phyloP scores from a whole-genome alignment of 2,797 vertebrate genomes.

The Chrosomus eos region DNA sequence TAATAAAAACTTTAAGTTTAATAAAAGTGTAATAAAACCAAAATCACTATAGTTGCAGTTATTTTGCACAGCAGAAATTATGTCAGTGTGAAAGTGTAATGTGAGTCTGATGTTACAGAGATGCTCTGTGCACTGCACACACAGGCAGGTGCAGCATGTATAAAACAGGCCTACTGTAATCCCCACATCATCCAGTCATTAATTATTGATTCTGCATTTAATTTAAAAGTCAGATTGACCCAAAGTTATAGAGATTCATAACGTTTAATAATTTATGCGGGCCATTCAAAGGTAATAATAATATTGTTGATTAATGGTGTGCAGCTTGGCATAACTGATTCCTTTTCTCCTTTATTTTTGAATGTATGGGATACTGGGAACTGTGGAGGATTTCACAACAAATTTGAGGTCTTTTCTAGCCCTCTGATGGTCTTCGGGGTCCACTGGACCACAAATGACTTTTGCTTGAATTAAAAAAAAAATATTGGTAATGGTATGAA shows the following conservation, averaged over 20 bases:
- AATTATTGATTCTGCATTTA: slow-evolving; percentile 82
- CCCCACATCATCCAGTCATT: slow-evolving; percentile 61
- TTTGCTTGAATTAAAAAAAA: no score
- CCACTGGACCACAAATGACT: no score
- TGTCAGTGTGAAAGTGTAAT: neutral
- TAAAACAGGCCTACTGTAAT: neutral
- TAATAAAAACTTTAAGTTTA: no score
- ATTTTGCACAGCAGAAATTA: neutral
- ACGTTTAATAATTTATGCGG: slow-evolving; percentile 82
- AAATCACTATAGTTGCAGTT: neutral
- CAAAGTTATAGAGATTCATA: slow-evolving; percentile 76
- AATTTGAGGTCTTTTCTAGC: neutral
- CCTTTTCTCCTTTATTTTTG: slow-evolving; percentile 51
- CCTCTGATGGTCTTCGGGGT: no score
- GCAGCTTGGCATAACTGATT: slow-evolving; percentile 76
- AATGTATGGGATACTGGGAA: slow-evolving; percentile 45
- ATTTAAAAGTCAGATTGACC: slow-evolving; percentile 81
- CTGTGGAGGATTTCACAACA: slow-evolving; percentile 13
- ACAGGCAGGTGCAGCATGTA: neutral
- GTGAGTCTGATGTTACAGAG: neutral
- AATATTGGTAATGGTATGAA: no score
- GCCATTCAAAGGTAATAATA: slow-evolving; percentile 81
- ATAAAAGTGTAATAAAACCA: neutral
- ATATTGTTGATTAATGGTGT: slow-evolving; percentile 77
- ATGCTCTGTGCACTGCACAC: neutral